Percentiles rank a stretch among this genome's conserved stretches.
phyloP scores from a whole-genome alignment of 2,888 invertebrate genomes.

The Drosophila atripex region DNA sequence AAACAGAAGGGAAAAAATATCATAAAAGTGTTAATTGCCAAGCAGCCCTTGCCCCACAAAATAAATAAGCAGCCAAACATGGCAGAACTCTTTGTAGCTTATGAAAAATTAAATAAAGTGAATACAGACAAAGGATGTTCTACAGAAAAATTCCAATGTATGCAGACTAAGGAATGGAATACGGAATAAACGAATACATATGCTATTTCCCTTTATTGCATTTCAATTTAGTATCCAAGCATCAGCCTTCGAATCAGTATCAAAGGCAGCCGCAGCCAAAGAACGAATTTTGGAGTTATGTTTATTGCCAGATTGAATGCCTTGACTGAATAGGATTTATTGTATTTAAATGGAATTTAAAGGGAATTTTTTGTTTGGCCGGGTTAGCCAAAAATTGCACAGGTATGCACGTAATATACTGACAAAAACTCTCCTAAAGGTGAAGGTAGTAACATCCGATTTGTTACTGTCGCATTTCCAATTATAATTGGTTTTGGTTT shows the following conservation, averaged over 20 bases:
- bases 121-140: neutral
- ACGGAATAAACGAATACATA: conserved; percentile 42
- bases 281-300: conserved; percentile 28
- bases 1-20: conserved; percentile 29
- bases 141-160: conserved; percentile 16
- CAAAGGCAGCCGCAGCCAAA: conserved; percentile 15
- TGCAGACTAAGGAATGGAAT: conserved; percentile 14
- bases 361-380: conserved; percentile 33
- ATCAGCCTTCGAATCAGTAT: conserved; percentile 15
- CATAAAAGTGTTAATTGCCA: conserved; percentile 35
- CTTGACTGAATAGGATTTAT: conserved; percentile 11
- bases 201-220: conserved; percentile 52
- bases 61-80: conserved; percentile 33
- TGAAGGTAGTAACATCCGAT: conserved; percentile 28
- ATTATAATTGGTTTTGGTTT: neutral
- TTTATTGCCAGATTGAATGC: conserved; percentile 18
- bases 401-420: neutral
- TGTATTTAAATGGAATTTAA: conserved; percentile 64
- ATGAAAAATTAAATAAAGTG: conserved; percentile 55
- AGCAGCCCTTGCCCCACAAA: conserved; percentile 8
- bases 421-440: neutral
- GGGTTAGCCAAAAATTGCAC: conserved; percentile 15
- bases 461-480: neutral
- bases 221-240: conserved; percentile 58
- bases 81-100: conserved; percentile 34